Evolutionary conservation across 1,140 invertebrate species (phyloP).

Genomic region (Phortica variegata): DNA sequence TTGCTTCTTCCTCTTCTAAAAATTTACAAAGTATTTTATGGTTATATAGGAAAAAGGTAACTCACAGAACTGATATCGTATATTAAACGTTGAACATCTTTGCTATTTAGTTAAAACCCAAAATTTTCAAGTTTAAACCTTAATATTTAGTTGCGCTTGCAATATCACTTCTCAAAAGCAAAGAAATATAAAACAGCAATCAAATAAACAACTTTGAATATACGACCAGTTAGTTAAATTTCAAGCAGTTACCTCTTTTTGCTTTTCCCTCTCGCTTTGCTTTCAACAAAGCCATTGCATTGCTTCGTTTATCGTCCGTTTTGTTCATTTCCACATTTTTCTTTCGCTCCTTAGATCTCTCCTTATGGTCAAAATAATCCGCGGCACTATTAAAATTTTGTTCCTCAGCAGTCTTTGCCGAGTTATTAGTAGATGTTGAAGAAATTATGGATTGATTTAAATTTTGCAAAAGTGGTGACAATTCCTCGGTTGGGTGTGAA

Average conservation of each 20-base stretch:
- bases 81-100: no score
- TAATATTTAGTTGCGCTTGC: no score
- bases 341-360: constrained; percentile 76
- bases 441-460: no score
- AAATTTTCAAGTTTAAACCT: no score
- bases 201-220: neutral
- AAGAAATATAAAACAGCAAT: neutral
- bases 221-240: no score
- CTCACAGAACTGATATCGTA: no score
- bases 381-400: constrained; percentile 18
- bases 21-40: no score
- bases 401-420: constrained; percentile 19
- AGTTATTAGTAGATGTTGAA: constrained; percentile 22
- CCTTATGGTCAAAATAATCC: constrained; percentile 56
- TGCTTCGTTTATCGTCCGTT: constrained; percentile 83
- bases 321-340: constrained; percentile 87
- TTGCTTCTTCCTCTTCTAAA: constrained; percentile 59
- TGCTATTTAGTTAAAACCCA: no score
- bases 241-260: constrained; percentile 60
- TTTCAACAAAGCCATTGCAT: constrained; percentile 88
- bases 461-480: neutral
- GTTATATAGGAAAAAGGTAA: no score
- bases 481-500: no score
- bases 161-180: neutral
- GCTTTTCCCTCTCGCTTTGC: constrained; percentile 78